Base-by-base conservation (phyloP, 1,140 invertebrate species). In the Rhagoletis zephyria region DNA sequence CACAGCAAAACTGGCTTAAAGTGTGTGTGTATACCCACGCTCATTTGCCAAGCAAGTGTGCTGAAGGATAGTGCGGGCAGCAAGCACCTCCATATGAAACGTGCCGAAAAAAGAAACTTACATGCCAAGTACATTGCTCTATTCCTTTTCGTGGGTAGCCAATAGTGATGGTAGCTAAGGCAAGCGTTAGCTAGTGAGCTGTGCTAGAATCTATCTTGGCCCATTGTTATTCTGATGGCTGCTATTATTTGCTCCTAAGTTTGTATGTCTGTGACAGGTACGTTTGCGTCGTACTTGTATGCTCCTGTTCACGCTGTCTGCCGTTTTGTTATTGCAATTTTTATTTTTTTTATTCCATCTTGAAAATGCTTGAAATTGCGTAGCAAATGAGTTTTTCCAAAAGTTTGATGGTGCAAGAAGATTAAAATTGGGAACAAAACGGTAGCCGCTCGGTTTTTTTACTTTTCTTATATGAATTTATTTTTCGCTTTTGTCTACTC, bases 321-420 rank as follows among this genome's bases (percentile, higher is more conserved):
- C 40, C 30, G 19, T 30, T 67, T 67, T 67, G 40, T 67, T 67
- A 67, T 67, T 30, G 40, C 64, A 67, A 67, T 19, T 67, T 42
- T 67, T 67, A 40, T 2, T 12, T 16, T 42, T 67, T 4, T 42
- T 12, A 19, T 64, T 5, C 63, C 10, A 19, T 64, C 1, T 19
- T 64, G 16, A 7, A 19, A 64, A 64, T 19, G n/a, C 30, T 67
- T 67, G n/a, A 40, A 67, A 40, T 67, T 67, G 64, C 64, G n/a
- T 67, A 40, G 64, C 64, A 67, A 67, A 67, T 67, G 64, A 67
- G 64, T 67, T 67, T 67, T 67, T 7, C 7, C 19, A 30, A 67
- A 67, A 67, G 64, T 67, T 67, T 67, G 64, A 67, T 67, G 30
- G 4, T 30, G 40, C 64, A 3, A 42, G 12, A 19, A 42, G 64